Base-by-base conservation (phyloP, 2,797 vertebrate genomes). In the Masticophis lateralis region DNA sequence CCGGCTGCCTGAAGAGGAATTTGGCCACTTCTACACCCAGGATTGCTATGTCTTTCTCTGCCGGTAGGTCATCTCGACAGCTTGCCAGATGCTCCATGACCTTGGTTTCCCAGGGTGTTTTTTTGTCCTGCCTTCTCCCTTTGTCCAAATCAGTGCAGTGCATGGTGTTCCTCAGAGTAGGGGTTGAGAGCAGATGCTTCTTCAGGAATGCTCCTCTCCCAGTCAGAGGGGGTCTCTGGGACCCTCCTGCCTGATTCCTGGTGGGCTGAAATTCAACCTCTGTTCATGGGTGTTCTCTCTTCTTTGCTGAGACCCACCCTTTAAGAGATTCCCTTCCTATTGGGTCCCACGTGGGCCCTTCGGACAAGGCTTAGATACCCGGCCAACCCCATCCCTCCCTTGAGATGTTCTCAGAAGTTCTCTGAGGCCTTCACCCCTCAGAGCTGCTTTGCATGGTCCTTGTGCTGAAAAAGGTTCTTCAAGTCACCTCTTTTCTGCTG, bases 1-100 rank as follows among this genome's bases (percentile, higher is more conserved):
- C 1, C 98, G 99, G 10, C 98, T 99, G 92, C 99, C 99, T 0
- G 99, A 99, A 95, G 99, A 99, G 96, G 99, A 99, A 95, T 99
- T 99, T 0, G 99, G 99, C 0, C 99, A 99, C 96, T 99, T 99
- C 97, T 97, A 98, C 97, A 99, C 99, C 0, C 99, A 99, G 5
- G 99, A 99, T 96, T 99, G 99, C 96, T 99, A 99, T 0, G 99
- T 99, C 87, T 99, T 99, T 97, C 98, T 99, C 89, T 99, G 99
- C 99, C 99, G 99, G 99, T 99, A 91, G 93, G 43, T 9, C 20
- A 1, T 0, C 0, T 0, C 16, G 0, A 27, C 0, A 0, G 25
- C 1, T 27, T 6, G 0, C 47, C 53, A 43, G 2, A 27, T 25
- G 27, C 37, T 25, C 0, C 60, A 12, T 5, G 43, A 18, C 4